phyloP scores from a whole-genome alignment of 2,888 invertebrate genomes.

The Icerya purchasi region DNA sequence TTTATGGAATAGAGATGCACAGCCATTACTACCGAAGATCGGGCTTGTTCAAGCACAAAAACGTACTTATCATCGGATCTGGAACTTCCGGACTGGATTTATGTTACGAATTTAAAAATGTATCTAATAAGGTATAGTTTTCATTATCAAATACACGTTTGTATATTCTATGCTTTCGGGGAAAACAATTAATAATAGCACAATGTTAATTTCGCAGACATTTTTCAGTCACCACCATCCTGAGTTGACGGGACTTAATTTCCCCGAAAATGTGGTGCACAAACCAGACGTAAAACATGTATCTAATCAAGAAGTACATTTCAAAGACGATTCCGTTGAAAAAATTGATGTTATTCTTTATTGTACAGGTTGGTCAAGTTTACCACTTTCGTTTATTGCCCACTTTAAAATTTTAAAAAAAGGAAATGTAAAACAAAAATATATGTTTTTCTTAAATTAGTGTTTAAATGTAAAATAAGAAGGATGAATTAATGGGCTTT shows the following conservation, averaged over 20 bases:
- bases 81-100: conserved; percentile 53
- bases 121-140: not conserved
- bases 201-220: too few relatives aligned
- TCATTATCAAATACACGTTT: not conserved
- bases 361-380: conserved; percentile 39
- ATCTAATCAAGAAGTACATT: conserved; percentile 29
- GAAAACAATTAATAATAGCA: too few relatives aligned
- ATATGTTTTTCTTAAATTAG: too few relatives aligned
- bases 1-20: conserved; percentile 39
- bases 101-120: conserved; percentile 21
- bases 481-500: too few relatives aligned
- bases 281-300: conserved; percentile 26
- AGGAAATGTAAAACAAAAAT: too few relatives aligned
- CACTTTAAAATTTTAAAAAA: too few relatives aligned
- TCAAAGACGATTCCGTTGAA: conserved; percentile 36
- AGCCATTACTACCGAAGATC: conserved; percentile 50
- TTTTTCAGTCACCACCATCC: conserved; percentile 18
- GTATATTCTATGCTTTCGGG: too few relatives aligned
- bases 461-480: too few relatives aligned
- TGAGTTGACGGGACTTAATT: conserved; percentile 18
- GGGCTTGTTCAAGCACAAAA: conserved; percentile 32
- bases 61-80: conserved; percentile 44
- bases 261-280: conserved; percentile 30
- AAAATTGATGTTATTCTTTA: conserved; percentile 42
- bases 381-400: too few relatives aligned